Conservation (phyloP, 53 echinoderm and acorn worm species). For the Paelopatides confundens region DNA sequence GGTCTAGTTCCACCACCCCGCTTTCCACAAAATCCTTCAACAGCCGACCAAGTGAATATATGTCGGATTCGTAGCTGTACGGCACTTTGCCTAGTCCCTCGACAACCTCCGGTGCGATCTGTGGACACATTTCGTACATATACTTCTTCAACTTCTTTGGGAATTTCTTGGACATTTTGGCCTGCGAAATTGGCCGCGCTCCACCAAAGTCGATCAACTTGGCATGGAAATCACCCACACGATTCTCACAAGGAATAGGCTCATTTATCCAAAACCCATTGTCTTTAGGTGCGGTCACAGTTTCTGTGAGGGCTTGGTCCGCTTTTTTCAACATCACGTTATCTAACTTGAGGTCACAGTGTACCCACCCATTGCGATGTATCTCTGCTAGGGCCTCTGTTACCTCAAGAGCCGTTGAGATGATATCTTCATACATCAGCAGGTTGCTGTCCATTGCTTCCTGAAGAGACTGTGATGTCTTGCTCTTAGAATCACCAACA, state of each 20-base stretch:
- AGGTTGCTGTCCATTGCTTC: not conserved
- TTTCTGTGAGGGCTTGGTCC: not conserved
- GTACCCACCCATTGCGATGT: constrained; percentile 19
- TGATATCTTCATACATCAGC: not conserved
- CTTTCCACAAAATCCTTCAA: not conserved
- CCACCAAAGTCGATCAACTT: constrained; percentile 37
- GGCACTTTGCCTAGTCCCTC: constrained; percentile 1
- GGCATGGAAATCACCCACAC: not conserved
- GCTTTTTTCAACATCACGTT: constrained; percentile 3
- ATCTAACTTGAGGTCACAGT: constrained; percentile 16
- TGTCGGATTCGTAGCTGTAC: constrained; percentile 25
- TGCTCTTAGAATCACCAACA: not conserved
- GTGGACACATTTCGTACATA: not conserved
- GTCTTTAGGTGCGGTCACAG: not conserved
- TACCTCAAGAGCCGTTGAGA: not conserved
- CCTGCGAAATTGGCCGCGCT: constrained; percentile 2
- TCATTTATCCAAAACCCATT: constrained; percentile 24
- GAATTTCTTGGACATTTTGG: not conserved
- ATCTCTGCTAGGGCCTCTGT: constrained; percentile 8
- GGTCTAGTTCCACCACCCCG: not conserved
- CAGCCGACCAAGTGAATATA: not conserved
- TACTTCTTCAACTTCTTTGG: not conserved
- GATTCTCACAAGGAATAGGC: not conserved
- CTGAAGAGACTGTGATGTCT: not conserved
- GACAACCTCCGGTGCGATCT: constrained; percentile 23